Evolutionary conservation across 1,140 invertebrate species (phyloP).

Genomic region (Danaus plexippus): DNA sequence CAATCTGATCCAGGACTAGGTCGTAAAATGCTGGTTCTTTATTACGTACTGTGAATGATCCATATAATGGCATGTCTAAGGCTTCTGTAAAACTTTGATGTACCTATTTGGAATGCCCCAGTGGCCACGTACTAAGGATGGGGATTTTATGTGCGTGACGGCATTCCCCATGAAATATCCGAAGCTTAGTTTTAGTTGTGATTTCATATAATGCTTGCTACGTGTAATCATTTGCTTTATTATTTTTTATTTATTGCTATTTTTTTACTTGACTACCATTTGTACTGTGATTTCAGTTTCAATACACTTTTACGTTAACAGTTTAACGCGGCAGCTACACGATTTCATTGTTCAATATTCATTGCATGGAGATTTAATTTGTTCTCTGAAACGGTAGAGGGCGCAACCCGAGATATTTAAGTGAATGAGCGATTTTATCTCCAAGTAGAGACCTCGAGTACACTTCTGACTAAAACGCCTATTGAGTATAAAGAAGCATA

Average conservation of each 20-base stretch:
- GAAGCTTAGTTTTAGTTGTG: background rate
- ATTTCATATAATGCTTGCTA: slow-evolving; percentile 6
- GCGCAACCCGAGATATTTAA: too few relatives aligned
- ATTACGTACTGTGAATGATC: slow-evolving; percentile 45
- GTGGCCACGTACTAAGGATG: slow-evolving; percentile 27
- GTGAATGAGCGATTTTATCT: too few relatives aligned
- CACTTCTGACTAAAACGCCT: slow-evolving; percentile 16
- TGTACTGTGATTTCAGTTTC: too few relatives aligned
- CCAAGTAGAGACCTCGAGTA: slow-evolving; percentile 4
- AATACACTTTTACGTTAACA: too few relatives aligned
- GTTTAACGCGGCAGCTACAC: too few relatives aligned
- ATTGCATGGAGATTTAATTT: too few relatives aligned
- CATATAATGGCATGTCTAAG: slow-evolving; percentile 44
- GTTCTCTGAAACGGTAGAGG: too few relatives aligned
- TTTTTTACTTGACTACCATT: too few relatives aligned
- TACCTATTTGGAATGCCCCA: slow-evolving; percentile 21
- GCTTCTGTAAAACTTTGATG: slow-evolving; percentile 42
- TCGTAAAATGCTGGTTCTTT: slow-evolving; percentile 52
- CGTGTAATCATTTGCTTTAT: slow-evolving; percentile 5
- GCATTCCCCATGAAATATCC: slow-evolving; percentile 3
- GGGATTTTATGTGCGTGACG: slow-evolving; percentile 17
- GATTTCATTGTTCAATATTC: too few relatives aligned
- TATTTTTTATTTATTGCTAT: too few relatives aligned
- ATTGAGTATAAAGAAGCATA: slow-evolving; percentile 18
- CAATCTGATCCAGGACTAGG: slow-evolving; percentile 27